A percentile compares a stretch with the other conserved stretches of the same genome.
These are phyloP conservation scores for Gerris lacustris DNA, from an alignment of 2,888 invertebrate genomes.

Conservation along the genomic window DNA sequence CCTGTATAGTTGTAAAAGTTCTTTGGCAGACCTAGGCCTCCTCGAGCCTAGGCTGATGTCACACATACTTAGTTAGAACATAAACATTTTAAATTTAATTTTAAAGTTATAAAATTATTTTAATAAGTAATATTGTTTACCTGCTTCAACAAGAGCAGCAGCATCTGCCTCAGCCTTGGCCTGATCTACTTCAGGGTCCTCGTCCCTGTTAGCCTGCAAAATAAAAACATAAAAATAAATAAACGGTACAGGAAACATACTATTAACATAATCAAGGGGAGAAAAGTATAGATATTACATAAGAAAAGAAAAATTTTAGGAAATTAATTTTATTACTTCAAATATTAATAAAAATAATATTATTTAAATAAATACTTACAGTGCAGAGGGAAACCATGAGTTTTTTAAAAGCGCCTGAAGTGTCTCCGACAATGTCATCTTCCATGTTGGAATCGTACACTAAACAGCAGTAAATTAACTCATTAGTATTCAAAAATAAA, in stretches of 20 bases:
- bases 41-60: too few relatives aligned
- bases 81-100: too few relatives aligned
- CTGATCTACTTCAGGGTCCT: conserved; percentile 39
- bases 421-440: conserved; percentile 41
- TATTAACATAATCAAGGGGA: background rate
- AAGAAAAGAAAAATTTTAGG: too few relatives aligned
- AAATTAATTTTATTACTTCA: too few relatives aligned
- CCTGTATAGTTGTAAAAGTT: too few relatives aligned
- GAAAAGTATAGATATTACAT: background rate
- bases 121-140: conserved; percentile 26
- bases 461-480: conserved; percentile 29
- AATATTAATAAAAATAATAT: too few relatives aligned
- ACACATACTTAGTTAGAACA: too few relatives aligned
- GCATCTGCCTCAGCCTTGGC: conserved; percentile 41
- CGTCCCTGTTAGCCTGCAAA: conserved; percentile 40
- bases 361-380: conserved; percentile 28
- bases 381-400: conserved; percentile 40
- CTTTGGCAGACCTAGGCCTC: too few relatives aligned
- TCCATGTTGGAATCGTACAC: conserved; percentile 39
- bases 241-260: background rate
- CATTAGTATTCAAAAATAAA: background rate
- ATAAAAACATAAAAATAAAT: conserved; percentile 6
- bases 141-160: conserved; percentile 35
- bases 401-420: conserved; percentile 44
- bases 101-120: too few relatives aligned